Base-by-base conservation (phyloP, 2,888 invertebrate species). In the Trissoscelio sp. region DNA sequence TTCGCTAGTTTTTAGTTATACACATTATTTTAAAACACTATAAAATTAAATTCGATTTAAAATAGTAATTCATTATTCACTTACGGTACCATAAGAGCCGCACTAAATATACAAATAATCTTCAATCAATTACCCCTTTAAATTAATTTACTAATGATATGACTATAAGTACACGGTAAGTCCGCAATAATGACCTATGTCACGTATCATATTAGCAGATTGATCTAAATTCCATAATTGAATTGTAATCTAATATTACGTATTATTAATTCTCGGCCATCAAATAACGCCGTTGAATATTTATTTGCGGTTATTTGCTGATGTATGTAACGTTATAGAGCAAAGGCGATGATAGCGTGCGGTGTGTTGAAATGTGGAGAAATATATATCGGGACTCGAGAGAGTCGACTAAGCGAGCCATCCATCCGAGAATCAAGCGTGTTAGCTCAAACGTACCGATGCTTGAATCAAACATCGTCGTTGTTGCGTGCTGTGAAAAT, bases 401-500 rank as follows among this genome's bases (percentile, higher is more conserved):
- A 55, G 55, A 55, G 11, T 51, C 39, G 66, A 48, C 66, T 53
- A 66, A 66, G 37, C 24, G 55, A 75, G 42, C 44, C 66, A 75
- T 75, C 67, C 81, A 81, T 58, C 53, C 77, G 66, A 44, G 57
- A 66, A 67, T 66, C 75, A 73, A 62, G 44, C 72, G 58, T 51
- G 70, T 62, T 69, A 55, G 66, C 34, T 60, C 55, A 42, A 77
- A 77, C 34, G 37, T 57, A 58, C 48, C 11, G 48, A 55, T 53
- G 53, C 55, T 34, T 28, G 42, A 44, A 31, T 55, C 62, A 34
- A 69, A 62, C 69, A 69, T 67, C 37, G 37, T 66, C 60, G 44
- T 42, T 67, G 44, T 51, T 67, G 60, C 57, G 20, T 42, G 42
- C 66, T 22, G 31, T 16, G 58, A 75, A 67, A 67, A 67, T 53